phyloP scores from a whole-genome alignment of 2,888 invertebrate genomes.

The Acleris sparsana region DNA sequence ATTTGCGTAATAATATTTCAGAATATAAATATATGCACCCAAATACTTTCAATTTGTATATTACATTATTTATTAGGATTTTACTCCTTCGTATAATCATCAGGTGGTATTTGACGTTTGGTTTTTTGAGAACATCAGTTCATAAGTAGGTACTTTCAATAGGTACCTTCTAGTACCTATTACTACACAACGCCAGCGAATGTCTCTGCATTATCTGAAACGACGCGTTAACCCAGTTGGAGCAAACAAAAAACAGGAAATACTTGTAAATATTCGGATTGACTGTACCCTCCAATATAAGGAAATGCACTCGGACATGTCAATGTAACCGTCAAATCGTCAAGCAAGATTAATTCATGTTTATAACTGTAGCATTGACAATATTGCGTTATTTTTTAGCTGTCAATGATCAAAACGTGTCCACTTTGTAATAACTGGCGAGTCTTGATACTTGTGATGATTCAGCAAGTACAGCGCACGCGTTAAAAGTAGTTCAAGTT shows the following conservation, averaged over 20 bases:
- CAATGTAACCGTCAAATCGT: conserved; percentile 9
- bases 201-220: too few relatives aligned
- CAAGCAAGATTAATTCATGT: not conserved
- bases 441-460: not conserved
- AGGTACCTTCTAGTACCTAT: too few relatives aligned
- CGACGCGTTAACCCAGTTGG: too few relatives aligned
- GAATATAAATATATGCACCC: not conserved
- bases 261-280: not conserved
- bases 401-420: conserved; percentile 1
- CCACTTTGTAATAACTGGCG: not conserved
- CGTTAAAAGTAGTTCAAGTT: not conserved
- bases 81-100: not conserved
- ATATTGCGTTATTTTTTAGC: not conserved
- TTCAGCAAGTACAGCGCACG: not conserved
- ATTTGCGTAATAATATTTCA: not conserved
- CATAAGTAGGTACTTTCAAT: not conserved
- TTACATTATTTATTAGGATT: not conserved
- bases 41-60: not conserved
- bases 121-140: not conserved
- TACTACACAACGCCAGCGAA: too few relatives aligned
- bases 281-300: conserved; percentile 8
- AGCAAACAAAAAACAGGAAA: too few relatives aligned
- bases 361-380: not conserved
- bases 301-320: conserved; percentile 5
- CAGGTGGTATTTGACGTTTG: not conserved